These are phyloP conservation scores for Patiria miniata DNA, from an alignment of 35 echinoderm and acorn worm species.

Conservation along the genomic window DNA sequence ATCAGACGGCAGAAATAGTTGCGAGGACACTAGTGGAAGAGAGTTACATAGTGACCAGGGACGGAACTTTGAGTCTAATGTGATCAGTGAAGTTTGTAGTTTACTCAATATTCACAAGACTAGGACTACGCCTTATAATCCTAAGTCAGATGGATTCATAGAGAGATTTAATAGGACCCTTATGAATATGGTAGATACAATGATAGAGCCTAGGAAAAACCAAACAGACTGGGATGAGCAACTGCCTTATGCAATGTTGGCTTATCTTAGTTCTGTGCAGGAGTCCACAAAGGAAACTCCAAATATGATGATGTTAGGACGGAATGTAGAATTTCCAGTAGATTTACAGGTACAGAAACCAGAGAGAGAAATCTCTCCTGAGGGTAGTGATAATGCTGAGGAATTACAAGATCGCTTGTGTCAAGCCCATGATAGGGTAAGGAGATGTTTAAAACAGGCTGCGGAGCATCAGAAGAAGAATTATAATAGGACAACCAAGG, in stretches of 20 bases:
- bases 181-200: constrained; percentile 28
- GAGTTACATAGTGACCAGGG: too few relatives aligned
- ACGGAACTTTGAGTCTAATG: constrained; percentile 61
- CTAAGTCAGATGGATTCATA: constrained; percentile 75
- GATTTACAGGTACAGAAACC: not conserved
- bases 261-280: constrained; percentile 47
- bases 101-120: too few relatives aligned
- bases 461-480: too few relatives aligned
- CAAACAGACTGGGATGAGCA: constrained; percentile 44
- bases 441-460: too few relatives aligned
- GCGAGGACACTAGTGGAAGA: constrained; percentile 15
- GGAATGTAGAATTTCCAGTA: constrained; percentile 50
- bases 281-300: too few relatives aligned
- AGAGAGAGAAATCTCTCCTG: not conserved
- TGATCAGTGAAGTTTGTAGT: constrained; percentile 52
- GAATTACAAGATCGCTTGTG: too few relatives aligned
- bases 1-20: constrained; percentile 4
- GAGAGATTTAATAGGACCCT: constrained; percentile 56
- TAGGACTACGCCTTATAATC: constrained; percentile 66
- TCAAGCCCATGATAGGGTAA: too few relatives aligned
- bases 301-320: too few relatives aligned
- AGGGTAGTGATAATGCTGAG: not conserved
- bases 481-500: too few relatives aligned
- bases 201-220: constrained; percentile 11
- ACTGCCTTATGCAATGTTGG: constrained; percentile 53